These are phyloP conservation scores for Apostichopus parvimensis DNA, from an alignment of 35 echinoderm and acorn worm species.

Conservation along the genomic window DNA sequence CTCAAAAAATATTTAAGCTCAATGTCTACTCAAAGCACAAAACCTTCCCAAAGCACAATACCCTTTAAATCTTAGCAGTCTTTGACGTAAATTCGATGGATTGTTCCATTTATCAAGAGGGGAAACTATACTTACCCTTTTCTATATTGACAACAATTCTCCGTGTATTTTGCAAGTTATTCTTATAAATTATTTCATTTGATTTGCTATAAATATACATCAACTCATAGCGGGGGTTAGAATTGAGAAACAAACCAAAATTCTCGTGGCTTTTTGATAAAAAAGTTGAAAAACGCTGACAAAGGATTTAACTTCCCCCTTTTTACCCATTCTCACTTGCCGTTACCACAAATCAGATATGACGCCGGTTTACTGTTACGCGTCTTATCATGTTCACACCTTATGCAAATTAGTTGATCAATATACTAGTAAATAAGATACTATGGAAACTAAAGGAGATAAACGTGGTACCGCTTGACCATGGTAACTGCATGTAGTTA, in stretches of 20 bases:
- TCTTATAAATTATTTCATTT: too few species aligned
- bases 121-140: background rate
- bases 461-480: background rate
- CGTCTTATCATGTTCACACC: background rate
- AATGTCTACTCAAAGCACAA: background rate
- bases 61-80: background rate
- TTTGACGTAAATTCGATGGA: background rate
- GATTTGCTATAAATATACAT: too few species aligned
- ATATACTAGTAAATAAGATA: background rate
- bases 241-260: too few species aligned
- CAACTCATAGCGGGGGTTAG: too few species aligned
- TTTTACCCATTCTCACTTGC: background rate
- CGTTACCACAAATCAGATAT: background rate
- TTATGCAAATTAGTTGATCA: background rate
- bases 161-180: too few species aligned
- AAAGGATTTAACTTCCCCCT: background rate
- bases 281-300: background rate
- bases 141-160: too few species aligned
- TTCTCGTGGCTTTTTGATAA: too few species aligned
- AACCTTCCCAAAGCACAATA: background rate
- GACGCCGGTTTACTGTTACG: background rate
- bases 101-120: background rate
- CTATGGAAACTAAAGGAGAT: background rate
- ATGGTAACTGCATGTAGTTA: too few species aligned
- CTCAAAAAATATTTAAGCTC: background rate